phyloP scores from a whole-genome alignment of 2,888 invertebrate genomes.

The Diarsia mendica region DNA sequence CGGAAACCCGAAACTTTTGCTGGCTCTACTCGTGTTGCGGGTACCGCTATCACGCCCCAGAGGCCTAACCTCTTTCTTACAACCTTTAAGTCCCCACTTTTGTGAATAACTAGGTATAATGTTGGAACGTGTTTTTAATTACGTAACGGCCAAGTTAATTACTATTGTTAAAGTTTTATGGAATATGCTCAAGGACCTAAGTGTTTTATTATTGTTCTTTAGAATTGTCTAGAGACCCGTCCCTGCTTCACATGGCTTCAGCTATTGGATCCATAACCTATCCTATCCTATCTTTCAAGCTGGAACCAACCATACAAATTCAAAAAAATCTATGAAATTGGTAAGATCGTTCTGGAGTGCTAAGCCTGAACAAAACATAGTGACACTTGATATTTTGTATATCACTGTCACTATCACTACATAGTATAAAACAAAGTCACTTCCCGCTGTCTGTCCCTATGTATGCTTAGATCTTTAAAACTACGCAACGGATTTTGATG shows the following conservation, averaged over 20 bases:
- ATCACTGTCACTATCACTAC: too few species aligned
- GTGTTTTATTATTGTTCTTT: neutral
- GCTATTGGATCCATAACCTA: neutral
- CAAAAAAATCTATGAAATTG: too few species aligned
- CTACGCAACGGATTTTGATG: too few species aligned
- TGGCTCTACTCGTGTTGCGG: constrained; percentile 80
- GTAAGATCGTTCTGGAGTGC: too few species aligned
- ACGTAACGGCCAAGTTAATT: constrained; percentile 24
- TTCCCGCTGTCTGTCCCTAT: too few species aligned
- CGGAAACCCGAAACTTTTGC: constrained; percentile 78
- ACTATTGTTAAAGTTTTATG: constrained; percentile 12
- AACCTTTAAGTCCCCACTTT: constrained; percentile 66
- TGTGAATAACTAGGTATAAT: constrained; percentile 46
- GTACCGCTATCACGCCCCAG: constrained; percentile 79
- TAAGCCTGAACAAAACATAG: too few species aligned
- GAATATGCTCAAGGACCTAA: neutral
- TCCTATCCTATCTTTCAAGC: neutral
- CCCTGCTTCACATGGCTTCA: neutral
- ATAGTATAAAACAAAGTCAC: too few species aligned
- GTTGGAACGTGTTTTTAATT: constrained; percentile 53
- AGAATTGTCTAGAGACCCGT: too few species aligned
- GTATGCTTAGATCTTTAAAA: too few species aligned
- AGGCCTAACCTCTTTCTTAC: constrained; percentile 80
- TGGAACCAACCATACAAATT: neutral
- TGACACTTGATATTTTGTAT: too few species aligned